These are phyloP conservation scores for Benitochromis conjunctus DNA, from an alignment of 2,113 vertebrate genomes.

Conservation along the genomic window DNA sequence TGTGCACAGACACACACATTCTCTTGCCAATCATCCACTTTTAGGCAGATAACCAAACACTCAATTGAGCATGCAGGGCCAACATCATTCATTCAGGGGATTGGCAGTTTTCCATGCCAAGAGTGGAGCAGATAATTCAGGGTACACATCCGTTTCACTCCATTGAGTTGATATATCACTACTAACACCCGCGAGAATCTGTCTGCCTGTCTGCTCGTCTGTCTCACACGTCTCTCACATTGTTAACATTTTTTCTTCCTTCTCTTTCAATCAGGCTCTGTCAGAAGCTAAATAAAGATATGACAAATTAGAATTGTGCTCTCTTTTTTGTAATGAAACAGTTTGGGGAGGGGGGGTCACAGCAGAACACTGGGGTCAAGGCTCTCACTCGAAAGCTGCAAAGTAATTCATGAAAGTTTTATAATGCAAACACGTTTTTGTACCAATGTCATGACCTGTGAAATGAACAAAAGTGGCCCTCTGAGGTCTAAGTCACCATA, in stretches of 20 bases:
- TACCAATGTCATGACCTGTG: background rate
- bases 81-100: background rate
- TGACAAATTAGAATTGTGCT: background rate
- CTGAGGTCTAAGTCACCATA: background rate
- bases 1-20: background rate
- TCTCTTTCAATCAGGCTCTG: background rate
- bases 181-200: background rate
- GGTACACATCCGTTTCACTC: conserved; percentile 1
- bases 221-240: background rate
- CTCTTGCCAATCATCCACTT: background rate
- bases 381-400: background rate
- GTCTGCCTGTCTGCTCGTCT: background rate
- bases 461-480: background rate
- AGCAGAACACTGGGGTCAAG: background rate
- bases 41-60: background rate
- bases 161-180: conserved; percentile 2
- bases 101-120: conserved; percentile 11
- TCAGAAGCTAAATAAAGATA: background rate
- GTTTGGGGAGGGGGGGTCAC: background rate
- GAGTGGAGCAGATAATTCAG: conserved; percentile 11
- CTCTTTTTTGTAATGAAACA: background rate
- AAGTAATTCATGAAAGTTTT: background rate
- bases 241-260: background rate
- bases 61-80: background rate
- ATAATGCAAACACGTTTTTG: background rate